Conservation (phyloP, 2,888 invertebrate species). For the Bruchidius siliquastri region DNA sequence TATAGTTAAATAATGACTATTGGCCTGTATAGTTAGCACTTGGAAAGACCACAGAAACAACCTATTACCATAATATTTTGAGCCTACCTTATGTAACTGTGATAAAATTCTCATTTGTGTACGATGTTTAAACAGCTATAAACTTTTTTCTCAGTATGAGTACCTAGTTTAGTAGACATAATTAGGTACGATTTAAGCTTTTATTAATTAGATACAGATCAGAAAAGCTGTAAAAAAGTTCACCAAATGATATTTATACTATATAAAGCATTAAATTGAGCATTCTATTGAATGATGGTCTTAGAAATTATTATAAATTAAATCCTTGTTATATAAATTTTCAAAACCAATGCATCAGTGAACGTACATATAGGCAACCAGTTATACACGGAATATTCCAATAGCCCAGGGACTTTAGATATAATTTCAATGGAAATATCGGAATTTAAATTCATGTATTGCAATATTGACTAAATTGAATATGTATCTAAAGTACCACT, state of each 20-base stretch:
- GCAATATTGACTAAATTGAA: no score
- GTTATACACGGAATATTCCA: not conserved
- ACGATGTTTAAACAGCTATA: not conserved
- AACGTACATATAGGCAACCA: not conserved
- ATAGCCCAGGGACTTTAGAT: not conserved
- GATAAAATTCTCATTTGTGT: not conserved
- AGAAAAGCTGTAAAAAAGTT: no score
- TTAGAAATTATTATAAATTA: not conserved
- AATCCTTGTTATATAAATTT: not conserved
- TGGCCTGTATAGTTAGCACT: not conserved
- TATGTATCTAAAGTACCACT: no score
- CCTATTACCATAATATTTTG: not conserved
- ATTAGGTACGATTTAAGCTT: no score
- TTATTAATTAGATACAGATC: no score
- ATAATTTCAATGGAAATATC: no score
- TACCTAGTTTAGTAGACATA: no score
- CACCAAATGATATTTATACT: no score
- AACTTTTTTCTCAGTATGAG: no score
- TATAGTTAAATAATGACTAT: conserved; percentile 5
- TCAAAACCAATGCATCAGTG: no score
- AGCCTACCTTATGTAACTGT: not conserved
- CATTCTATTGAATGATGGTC: not conserved
- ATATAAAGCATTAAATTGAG: not conserved
- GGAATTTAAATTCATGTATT: no score
- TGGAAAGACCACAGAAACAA: not conserved